Evolutionary conservation across 1,140 invertebrate genomes (phyloP).

Genomic region (Pseudomyrmex sp.): DNA sequence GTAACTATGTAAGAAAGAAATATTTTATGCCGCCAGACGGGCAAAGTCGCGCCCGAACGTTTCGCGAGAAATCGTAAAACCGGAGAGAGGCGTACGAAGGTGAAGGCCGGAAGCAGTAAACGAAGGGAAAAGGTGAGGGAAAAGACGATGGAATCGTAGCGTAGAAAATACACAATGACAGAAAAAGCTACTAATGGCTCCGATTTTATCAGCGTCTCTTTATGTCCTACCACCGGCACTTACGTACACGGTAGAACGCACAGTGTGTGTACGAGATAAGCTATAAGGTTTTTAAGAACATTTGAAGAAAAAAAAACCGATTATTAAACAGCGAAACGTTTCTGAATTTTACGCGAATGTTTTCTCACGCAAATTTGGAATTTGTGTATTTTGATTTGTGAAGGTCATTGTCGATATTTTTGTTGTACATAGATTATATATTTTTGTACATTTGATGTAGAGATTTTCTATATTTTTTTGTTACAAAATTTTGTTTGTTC

Average conservation of each 20-base stretch:
- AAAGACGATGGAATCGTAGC: slow-evolving; percentile 24
- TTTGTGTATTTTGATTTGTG: background rate
- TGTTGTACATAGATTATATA: background rate
- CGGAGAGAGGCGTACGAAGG: background rate
- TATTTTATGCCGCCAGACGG: slow-evolving; percentile 12
- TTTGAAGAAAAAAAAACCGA: background rate
- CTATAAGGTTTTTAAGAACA: background rate
- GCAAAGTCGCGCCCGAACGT: slow-evolving; percentile 18
- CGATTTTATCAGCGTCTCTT: slow-evolving; percentile 60
- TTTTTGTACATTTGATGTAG: background rate
- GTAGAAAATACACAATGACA: slow-evolving; percentile 58
- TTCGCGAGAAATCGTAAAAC: slow-evolving; percentile 64
- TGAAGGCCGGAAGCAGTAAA: slow-evolving; percentile 55
- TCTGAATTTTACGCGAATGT: background rate
- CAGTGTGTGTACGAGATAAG: slow-evolving; percentile 1
- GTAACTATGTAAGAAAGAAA: slow-evolving; percentile 40
- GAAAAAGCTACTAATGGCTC: slow-evolving; percentile 56
- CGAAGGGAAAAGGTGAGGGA: slow-evolving; percentile 35
- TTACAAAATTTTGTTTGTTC: too few relatives aligned
- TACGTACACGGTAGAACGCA: slow-evolving; percentile 3
- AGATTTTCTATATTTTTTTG: too few relatives aligned
- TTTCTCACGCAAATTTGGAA: background rate
- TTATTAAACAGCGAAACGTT: slow-evolving; percentile 11
- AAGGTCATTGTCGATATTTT: too few relatives aligned
- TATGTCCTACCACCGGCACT: background rate